Conservation (phyloP, 2,888 invertebrate species). For the Aphrophora alni region DNA sequence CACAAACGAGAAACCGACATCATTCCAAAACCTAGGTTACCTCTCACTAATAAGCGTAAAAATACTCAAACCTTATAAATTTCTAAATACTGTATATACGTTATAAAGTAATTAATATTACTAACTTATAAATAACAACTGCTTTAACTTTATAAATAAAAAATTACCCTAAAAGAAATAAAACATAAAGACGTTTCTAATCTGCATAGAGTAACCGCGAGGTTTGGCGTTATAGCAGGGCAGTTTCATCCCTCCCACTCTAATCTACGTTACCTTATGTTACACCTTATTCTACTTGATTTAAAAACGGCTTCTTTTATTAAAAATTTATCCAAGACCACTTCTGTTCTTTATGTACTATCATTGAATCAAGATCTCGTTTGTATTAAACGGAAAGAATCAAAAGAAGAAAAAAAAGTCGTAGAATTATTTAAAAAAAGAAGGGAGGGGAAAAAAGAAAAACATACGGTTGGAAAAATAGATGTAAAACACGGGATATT, state of each 20-base stretch:
- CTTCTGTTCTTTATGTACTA: conserved; percentile 30
- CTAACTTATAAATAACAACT: too few species aligned
- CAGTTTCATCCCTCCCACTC: background rate
- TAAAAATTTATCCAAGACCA: conserved; percentile 34
- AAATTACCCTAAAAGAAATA: too few species aligned
- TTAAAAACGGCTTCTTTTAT: conserved; percentile 35
- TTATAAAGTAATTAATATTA: too few species aligned
- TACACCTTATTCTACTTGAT: background rate
- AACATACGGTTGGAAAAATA: too few species aligned
- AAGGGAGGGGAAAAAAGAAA: background rate
- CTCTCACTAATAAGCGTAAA: too few species aligned
- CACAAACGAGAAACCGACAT: too few species aligned
- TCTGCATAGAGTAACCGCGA: background rate
- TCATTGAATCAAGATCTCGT: background rate
- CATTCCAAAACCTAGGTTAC: too few species aligned
- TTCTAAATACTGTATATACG: too few species aligned
- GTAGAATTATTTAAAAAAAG: background rate
- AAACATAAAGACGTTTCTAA: background rate
- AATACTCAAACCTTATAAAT: too few species aligned
- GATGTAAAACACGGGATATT: background rate
- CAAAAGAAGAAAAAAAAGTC: too few species aligned
- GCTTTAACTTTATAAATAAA: too few species aligned
- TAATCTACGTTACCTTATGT: background rate
- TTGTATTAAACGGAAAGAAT: background rate
- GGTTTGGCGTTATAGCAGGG: background rate